Base-by-base conservation (phyloP, 2,888 invertebrate genomes). In the Molorchus minor region DNA sequence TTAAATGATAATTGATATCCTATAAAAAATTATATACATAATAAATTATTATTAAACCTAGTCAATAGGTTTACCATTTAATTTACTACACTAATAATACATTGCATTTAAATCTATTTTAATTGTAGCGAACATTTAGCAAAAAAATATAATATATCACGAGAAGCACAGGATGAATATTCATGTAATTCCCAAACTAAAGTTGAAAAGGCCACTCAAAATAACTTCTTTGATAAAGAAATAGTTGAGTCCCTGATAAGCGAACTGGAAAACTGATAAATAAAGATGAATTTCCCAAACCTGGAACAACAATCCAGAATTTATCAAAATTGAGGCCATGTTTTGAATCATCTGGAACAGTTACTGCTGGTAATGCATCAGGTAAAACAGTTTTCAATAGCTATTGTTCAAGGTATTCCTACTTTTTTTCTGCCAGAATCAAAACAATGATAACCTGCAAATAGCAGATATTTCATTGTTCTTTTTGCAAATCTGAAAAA, bases 101-200 rank as follows among this genome's bases (percentile, higher is more conserved):
- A n/a, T n/a, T n/a, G n/a, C n/a, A n/a, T n/a, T n/a, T n/a, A n/a
- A n/a, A n/a, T n/a, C n/a, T n/a, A n/a, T n/a, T n/a, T n/a, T n/a
- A n/a, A n/a, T n/a, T n/a, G n/a, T n/a, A n/a, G n/a, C n/a, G 93
- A 94, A 80, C 90, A 92, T 79, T 81, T 94, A 36, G 91, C 89
- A 0, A 85, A 86, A 68, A 80, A 85, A 59, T 91, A 85, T 77
- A 80, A 81, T 10, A 83, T 94, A 36, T 82, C 84, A 8, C 83
- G 92, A 58, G 83, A 84, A 74, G 86, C 86, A 7, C 93, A 94
- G 78, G 94, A 94, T 74, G 76, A 81, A 19, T 88, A 84, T 78
- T 90, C 93, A 0, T 78, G 83, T 0, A 74, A 80, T 45, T 93
- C 92, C 1, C 93, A 94, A 73, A 80, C 82, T 41, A 87, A 86